Evolutionary conservation across 37 sponge, comb jelly and placozoan genomes (phyloP), one percentile per base, ranked within the genome.

Genomic region (Diacarnus erythraeanus): DNA sequence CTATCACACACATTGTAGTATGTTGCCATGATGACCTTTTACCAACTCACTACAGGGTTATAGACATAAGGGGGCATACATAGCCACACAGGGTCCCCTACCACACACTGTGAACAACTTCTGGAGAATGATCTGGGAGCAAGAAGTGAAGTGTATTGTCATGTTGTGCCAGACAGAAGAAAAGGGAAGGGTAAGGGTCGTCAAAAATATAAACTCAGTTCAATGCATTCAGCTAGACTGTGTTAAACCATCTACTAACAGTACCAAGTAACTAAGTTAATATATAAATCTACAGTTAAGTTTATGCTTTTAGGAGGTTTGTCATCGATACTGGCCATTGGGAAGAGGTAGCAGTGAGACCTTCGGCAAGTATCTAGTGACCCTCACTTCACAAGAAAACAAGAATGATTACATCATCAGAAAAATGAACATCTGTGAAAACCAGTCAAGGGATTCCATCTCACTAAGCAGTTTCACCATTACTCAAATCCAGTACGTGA

Each of bases 61-160:
- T 56, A 58, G 59, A 57, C 75, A 63, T 40, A 76, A 42, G 3
- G 59, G 71, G 21, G 80, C 71, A n/a, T 89, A 84, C 70, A 83
- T 89, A 40, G 89, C 90, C 54, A 89, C 90, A 22, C 90, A 89
- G 77, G 90, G 81, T 12, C 90, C 90, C 2, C 78, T 89, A 25
- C 41, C 56, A 40, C 10, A 47, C 38, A 89, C 90, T 17, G 83
- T 84, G 77, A 63, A 76, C 33, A 86, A 89, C 77, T 89, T 89
- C 82, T 89, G 90, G 90, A 61, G 77, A 57, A 89, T 89, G 90
- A 57, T 89, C 5, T 89, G 89, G 89, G 82, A 82, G 75, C 38
- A 43, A 17, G 56, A 74, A 47, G 40, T 60, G 42, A 67, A 54
- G 40, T 68, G 68, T 35, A 76, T 83, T 54, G 84, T 83, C 37